Evolutionary conservation across 2,888 invertebrate genomes (phyloP).

Genomic region (Dasypogon diadema): DNA sequence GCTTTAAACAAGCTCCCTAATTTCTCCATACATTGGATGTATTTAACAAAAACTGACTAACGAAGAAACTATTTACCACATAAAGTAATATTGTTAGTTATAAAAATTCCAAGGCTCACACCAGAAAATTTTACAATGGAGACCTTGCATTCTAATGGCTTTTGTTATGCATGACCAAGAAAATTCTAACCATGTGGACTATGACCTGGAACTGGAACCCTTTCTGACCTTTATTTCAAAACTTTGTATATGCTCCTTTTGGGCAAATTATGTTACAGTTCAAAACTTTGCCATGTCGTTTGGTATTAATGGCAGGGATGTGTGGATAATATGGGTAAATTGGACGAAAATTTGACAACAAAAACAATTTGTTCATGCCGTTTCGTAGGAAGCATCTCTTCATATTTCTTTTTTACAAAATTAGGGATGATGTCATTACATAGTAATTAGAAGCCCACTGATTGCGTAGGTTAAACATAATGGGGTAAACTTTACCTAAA

Average conservation of each 20-base stretch:
- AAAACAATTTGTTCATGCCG: constrained; percentile 25
- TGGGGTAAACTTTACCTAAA: no score
- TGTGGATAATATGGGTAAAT: constrained; percentile 1
- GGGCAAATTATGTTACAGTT: constrained; percentile 10
- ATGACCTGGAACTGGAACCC: constrained; percentile 5
- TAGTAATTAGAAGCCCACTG: no score
- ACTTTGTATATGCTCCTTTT: constrained; percentile 12
- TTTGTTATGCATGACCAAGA: constrained; percentile 25
- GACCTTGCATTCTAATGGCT: constrained; percentile 10
- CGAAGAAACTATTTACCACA: neutral
- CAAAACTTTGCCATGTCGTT: neutral
- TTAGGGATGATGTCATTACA: no score
- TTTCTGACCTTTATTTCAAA: constrained; percentile 34
- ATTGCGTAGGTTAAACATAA: no score
- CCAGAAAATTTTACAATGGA: neutral
- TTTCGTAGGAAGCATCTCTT: no score
- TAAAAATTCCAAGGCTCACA: neutral
- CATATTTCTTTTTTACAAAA: no score
- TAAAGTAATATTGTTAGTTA: neutral
- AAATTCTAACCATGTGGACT: constrained; percentile 20
- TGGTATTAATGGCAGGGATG: constrained; percentile 24
- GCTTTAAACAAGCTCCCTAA: no score
- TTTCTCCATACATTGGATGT: no score
- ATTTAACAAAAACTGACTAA: no score
- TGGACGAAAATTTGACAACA: constrained; percentile 32